These are phyloP conservation scores for Vulpes ferrilata DNA, from an alignment of 2,113 vertebrate genomes.

Conservation along the genomic window DNA sequence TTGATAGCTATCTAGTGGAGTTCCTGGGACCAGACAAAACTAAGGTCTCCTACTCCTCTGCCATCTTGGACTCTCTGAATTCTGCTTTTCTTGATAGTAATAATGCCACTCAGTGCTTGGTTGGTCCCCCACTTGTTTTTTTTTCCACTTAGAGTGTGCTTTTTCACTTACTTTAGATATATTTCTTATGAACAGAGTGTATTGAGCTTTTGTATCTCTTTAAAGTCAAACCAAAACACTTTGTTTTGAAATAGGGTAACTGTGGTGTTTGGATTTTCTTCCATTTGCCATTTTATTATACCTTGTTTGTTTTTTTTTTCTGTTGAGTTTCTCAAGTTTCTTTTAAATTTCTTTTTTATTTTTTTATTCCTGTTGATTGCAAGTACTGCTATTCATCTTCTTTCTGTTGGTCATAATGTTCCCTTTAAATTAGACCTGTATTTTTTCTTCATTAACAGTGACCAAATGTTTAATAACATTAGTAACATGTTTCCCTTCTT, in stretches of 20 bases:
- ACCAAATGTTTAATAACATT: not conserved
- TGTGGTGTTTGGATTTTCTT: not conserved
- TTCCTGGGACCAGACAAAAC: too few species aligned
- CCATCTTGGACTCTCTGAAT: not conserved
- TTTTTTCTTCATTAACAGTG: not conserved
- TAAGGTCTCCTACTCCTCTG: too few species aligned
- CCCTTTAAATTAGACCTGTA: not conserved
- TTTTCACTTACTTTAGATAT: not conserved
- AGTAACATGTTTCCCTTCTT: not conserved
- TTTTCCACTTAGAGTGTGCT: not conserved
- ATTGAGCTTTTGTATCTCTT: not conserved
- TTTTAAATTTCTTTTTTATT: not conserved
- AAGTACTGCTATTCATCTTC: not conserved
- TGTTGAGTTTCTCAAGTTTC: not conserved
- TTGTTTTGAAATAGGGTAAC: not conserved
- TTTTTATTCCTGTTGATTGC: not conserved
- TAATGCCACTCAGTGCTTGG: not conserved
- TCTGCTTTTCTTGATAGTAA: not conserved
- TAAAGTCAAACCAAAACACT: not conserved
- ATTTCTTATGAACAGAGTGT: not conserved
- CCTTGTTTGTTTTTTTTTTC: not conserved
- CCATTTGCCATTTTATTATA: not conserved
- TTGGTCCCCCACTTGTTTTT: not conserved
- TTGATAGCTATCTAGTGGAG: too few species aligned
- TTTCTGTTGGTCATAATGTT: conserved; percentile 15